Base-by-base conservation (phyloP, 37 sponge, comb jelly and placozoan genomes). In the Theonella swinhoei region DNA sequence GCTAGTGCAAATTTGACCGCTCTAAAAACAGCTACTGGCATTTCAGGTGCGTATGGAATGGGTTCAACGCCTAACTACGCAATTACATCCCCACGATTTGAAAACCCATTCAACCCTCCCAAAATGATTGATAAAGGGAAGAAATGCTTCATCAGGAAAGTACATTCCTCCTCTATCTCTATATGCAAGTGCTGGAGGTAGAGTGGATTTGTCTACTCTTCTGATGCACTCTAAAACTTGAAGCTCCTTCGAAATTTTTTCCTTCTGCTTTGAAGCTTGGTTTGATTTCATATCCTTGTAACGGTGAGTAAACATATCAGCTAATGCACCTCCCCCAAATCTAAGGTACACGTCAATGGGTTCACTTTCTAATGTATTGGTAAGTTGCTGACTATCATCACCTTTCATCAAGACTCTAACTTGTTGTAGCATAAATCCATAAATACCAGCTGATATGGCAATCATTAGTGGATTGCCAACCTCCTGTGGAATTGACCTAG, bases 161-260 rank as follows among this genome's bases (percentile, higher is more conserved):
- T 81, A 81, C 82, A 78, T 80, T 43, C 39, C 37, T 26, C 80
- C 80, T 25, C 59, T 14, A 37, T 80, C 82, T 1, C 82, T 2
- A 43, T 81, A 81, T 7, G 70, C 19, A 17, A 81, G 35, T 64
- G 70, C 31, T 32, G n/a, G 39, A 36, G 82, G 82, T 24, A 81
- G 25, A 59, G 25, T 36, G 23, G 2, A 4, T 38, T 81, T 81
- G 35, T 81, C 82, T 47, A 14, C 29, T 23, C 47, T 30, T 8
- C 72, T 31, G 11, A 81, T 70, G 20, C 29, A 33, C 28, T 72
- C 26, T 39, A 81, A 36, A 3, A 81, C 25, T 29, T 8, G 24
- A 54, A 81, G 70, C 64, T 81, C 82, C 31, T 40, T 42, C 1
- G 40, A 17, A 11, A 81, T 3, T 30, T 2, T 81, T 4, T 72